Evolutionary conservation across 2,113 vertebrate species (phyloP), one percentile per base, ranked within the genome.

Genomic region (Nothobranchius kuhntae): DNA sequence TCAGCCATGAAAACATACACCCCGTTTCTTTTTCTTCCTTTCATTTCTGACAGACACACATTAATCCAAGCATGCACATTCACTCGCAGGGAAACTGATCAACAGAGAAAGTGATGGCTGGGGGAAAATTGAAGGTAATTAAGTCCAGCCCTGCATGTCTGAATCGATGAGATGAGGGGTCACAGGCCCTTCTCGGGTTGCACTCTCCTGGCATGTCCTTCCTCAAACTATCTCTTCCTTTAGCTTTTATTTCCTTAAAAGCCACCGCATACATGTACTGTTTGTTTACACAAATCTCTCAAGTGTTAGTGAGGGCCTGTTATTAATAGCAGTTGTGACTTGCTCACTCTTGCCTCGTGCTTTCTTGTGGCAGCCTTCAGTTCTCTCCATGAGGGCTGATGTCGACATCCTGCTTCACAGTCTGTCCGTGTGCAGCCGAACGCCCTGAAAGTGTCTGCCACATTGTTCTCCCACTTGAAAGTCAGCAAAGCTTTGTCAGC

Each of bases 391-490:
- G 87, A 77, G 78, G 81, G 75, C 78, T 54, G 68, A 79, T 83
- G 87, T 88, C 76, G 85, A 90, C 90, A 87, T 91, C 90, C 90
- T 91, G 89, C 83, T 78, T 89, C 86, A 83, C 86, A 84, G 86
- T 79, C 87, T 77, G 79, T 86, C 82, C 79, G 89, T 84, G 88
- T 83, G 86, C 61, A 78, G 87, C 87, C 84, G 80, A 84, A 84
- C 87, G 87, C 86, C 82, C 87, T 86, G 85, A 87, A 86, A 89
- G 87, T 88, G 88, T 89, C 87, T 87, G 82, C 86, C 81, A 74
- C 81, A 89, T 88, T 91, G 90, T 91, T 90, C 90, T 84, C 86
- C 85, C 70, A 92, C 90, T 91, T 87, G 87, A 89, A 90, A 90
- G 89, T 85, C 83, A 84, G 88, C 84, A 88, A 75, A 88, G 87